Evolutionary conservation across 2,797 vertebrate genomes (phyloP).

Genomic region (Hypotaenidia philippensis): DNA sequence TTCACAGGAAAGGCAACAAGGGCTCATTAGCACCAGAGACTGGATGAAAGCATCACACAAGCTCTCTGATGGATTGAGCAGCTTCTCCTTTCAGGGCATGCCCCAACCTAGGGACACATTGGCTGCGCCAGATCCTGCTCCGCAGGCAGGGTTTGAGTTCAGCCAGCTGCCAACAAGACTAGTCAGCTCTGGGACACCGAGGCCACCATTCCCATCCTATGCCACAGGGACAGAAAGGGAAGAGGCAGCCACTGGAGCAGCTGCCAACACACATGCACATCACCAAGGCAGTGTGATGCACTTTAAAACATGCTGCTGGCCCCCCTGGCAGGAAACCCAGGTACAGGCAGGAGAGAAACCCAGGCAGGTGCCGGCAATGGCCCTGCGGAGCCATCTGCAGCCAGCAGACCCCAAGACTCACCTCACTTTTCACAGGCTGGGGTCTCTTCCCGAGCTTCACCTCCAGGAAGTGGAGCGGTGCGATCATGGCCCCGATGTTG

Average conservation of each 20-base stretch:
- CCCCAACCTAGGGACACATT: fast-evolving
- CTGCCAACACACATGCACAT: fast-evolving
- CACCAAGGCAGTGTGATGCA: neutral
- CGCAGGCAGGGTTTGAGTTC: neutral
- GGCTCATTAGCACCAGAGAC: fast-evolving
- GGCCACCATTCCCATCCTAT: neutral
- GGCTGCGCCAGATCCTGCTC: neutral
- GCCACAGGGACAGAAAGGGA: neutral
- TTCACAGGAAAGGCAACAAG: fast-evolving
- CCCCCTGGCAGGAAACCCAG: neutral
- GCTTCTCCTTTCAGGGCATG: fast-evolving
- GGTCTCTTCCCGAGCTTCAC: constrained; percentile 91
- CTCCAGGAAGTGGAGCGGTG: constrained; percentile 93
- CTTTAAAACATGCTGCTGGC: neutral
- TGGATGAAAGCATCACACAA: neutral
- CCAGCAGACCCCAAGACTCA: constrained; percentile 58
- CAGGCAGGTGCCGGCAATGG: neutral
- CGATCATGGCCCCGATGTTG: constrained; percentile 92
- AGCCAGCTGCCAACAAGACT: neutral
- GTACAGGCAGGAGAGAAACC: neutral
- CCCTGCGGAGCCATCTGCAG: neutral
- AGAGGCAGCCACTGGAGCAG: neutral
- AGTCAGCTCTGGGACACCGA: neutral
- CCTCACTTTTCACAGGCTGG: constrained; percentile 92
- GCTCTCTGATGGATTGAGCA: fast-evolving